Base-by-base conservation (phyloP, 2,113 vertebrate genomes). In the Halcyon malimbica region DNA sequence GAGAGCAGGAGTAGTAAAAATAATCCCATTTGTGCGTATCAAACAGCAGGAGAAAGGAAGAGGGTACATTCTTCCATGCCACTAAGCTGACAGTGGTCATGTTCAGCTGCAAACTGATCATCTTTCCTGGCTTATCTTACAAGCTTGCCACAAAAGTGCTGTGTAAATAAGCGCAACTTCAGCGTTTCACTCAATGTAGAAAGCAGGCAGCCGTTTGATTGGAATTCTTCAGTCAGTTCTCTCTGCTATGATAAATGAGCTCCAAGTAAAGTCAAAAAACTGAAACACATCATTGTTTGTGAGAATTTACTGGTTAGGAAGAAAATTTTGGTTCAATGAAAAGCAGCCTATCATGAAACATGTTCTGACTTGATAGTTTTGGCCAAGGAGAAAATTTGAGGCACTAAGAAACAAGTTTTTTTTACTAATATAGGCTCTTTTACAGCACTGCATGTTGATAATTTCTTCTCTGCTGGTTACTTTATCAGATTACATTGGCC, bases 261-360 rank as follows among this genome's bases (percentile, higher is more conserved):
- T 53, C 24, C 3, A 8, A 83, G 41, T 67, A 39, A 81, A 88
- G 42, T 75, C 54, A 92, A 90, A 73, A 18, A 46, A 59, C 37
- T 78, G 78, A 68, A 95, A 97, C 41, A 75, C 57, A 65, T 84
- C 7, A 70, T 63, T 54, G 67, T 67, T 60, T 71, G 24, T 80
- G 75, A 90, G 42, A 82, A 73, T 84, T 96, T 71, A 68, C 37
- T 60, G 83, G 15, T 75, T 95, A 74, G 81, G 18, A 83, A 24
- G 62, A 74, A 93, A 44, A 76, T 86, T 96, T 82, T 94, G 65
- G 95, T 97, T 92, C 42, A 83, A 1, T 80, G 42, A 17, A 64
- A 95, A 94, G 46, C 59, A 62, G 41, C 14, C 64, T 89, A 80
- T 20, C 37, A 21, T 62, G 73, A 93, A 94, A 59, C 20, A 80